Percentiles rank a stretch among this genome's conserved stretches.
phyloP scores from a whole-genome alignment of 2,113 vertebrate genomes.

The Hippocampus mohnikei region DNA sequence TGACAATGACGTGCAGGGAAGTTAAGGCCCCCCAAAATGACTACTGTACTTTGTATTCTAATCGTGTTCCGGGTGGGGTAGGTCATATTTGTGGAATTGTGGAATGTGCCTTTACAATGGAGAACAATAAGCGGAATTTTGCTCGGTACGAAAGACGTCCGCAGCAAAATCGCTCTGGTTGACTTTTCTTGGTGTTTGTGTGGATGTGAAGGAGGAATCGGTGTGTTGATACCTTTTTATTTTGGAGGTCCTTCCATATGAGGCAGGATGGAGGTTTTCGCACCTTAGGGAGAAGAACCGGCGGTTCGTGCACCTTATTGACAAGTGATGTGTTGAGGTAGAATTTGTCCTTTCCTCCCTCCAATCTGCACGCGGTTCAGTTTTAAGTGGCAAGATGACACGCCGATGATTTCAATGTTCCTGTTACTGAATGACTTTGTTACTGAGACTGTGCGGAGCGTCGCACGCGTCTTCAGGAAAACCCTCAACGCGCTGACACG shows the following conservation, averaged over 20 bases:
- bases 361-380: not conserved
- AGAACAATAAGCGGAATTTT: slow-evolving; percentile 27
- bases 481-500: not conserved
- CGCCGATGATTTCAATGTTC: slow-evolving; percentile 26
- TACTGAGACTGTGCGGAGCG: not conserved
- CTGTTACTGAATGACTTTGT: not conserved
- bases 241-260: slow-evolving; percentile 42
- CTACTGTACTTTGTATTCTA: slow-evolving; percentile 4
- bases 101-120: slow-evolving; percentile 60
- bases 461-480: not conserved
- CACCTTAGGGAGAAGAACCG: slow-evolving; percentile 74
- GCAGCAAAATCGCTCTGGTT: slow-evolving; percentile 31
- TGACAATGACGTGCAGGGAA: slow-evolving; percentile 30
- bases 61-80: not conserved
- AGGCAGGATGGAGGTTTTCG: slow-evolving; percentile 55
- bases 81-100: slow-evolving; percentile 28
- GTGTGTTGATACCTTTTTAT: slow-evolving; percentile 31
- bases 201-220: slow-evolving; percentile 25
- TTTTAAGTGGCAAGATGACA: slow-evolving; percentile 38
- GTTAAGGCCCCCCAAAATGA: slow-evolving; percentile 11
- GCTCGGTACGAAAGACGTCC: slow-evolving; percentile 17
- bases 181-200: slow-evolving; percentile 39
- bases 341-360: slow-evolving; percentile 12
- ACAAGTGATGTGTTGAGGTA: slow-evolving; percentile 50
- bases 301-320: slow-evolving; percentile 70